Conservation (phyloP, 2,888 invertebrate species). For the Rhimphoctona megacephalus region DNA sequence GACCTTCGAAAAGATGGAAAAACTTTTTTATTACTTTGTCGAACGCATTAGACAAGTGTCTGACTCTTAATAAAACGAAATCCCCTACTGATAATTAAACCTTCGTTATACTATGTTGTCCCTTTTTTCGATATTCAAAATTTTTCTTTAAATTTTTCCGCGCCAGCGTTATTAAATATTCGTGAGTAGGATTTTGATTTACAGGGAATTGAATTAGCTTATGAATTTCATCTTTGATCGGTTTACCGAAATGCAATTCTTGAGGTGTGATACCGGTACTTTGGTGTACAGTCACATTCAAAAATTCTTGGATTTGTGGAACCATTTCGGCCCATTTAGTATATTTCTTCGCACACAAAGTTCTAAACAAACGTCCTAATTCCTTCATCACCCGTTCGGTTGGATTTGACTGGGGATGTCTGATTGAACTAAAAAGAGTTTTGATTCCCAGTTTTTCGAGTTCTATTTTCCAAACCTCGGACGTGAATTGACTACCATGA, state of each 20-base stretch:
- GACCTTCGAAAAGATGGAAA: slow-evolving; percentile 32
- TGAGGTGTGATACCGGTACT: slow-evolving; percentile 22
- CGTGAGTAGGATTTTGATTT: not conserved
- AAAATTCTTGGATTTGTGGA: slow-evolving; percentile 4
- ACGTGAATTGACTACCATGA: slow-evolving; percentile 50
- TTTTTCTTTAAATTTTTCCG: not conserved
- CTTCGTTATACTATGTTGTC: not conserved
- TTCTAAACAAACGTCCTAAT: slow-evolving; percentile 67
- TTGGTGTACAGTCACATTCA: slow-evolving; percentile 13
- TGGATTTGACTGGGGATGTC: slow-evolving; percentile 67
- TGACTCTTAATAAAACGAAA: slow-evolving; percentile 14
- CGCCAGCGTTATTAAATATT: slow-evolving; percentile 14
- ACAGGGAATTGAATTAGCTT: not conserved
- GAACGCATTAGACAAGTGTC: slow-evolving; percentile 19
- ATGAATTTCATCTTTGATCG: not conserved
- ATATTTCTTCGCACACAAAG: slow-evolving; percentile 61
- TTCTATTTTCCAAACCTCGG: slow-evolving; percentile 24
- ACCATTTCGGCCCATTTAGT: slow-evolving; percentile 59
- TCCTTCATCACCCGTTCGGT: slow-evolving; percentile 67
- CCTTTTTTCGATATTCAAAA: slow-evolving; percentile 21
- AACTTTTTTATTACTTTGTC: slow-evolving; percentile 31
- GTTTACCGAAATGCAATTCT: slow-evolving; percentile 10
- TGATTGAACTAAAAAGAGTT: slow-evolving; percentile 38
- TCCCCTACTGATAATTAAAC: slow-evolving; percentile 2
- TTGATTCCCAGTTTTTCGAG: slow-evolving; percentile 1